Conservation (phyloP, 2,888 invertebrate genomes). For the Petrolisthes cinctipes region DNA sequence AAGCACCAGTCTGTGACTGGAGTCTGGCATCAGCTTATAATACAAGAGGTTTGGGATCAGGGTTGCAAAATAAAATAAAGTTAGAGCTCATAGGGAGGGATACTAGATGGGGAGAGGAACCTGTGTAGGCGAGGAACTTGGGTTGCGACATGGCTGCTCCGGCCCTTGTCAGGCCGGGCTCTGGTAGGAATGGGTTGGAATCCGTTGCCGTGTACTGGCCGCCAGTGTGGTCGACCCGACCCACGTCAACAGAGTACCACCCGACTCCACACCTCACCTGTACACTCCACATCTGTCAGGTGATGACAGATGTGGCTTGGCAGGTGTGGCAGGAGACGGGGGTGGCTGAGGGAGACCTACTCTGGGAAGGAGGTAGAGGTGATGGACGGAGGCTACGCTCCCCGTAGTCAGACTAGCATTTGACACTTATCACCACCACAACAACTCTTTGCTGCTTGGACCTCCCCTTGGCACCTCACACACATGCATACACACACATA, state of each 20-base stretch:
- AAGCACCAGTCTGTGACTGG: constrained; percentile 39
- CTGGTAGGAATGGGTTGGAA: constrained; percentile 61
- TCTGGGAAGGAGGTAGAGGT: constrained; percentile 61
- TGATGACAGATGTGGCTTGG: background rate
- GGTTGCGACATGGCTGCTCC: constrained; percentile 61
- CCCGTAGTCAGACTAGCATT: constrained; percentile 62
- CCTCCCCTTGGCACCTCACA: constrained; percentile 51
- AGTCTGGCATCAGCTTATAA: constrained; percentile 59
- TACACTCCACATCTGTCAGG: constrained; percentile 21
- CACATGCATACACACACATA: constrained; percentile 15
- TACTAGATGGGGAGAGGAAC: constrained; percentile 58
- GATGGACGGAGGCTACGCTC: constrained; percentile 59
- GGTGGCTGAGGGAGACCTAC: constrained; percentile 36
- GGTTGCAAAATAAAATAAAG: constrained; percentile 58
- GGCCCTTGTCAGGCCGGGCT: constrained; percentile 48
- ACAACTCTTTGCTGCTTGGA: constrained; percentile 41
- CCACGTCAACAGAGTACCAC: constrained; percentile 38
- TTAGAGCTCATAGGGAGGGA: constrained; percentile 55
- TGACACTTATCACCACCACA: constrained; percentile 59
- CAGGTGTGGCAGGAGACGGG: constrained; percentile 25
- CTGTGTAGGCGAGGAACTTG: constrained; percentile 63
- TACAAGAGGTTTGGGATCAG: constrained; percentile 54
- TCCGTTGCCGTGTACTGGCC: constrained; percentile 31
- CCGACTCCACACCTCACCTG: constrained; percentile 7
- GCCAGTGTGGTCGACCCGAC: constrained; percentile 21